Evolutionary conservation across 37 sponge, comb jelly and placozoan genomes (phyloP).

Genomic region (Mnemiopsis leidyi): DNA sequence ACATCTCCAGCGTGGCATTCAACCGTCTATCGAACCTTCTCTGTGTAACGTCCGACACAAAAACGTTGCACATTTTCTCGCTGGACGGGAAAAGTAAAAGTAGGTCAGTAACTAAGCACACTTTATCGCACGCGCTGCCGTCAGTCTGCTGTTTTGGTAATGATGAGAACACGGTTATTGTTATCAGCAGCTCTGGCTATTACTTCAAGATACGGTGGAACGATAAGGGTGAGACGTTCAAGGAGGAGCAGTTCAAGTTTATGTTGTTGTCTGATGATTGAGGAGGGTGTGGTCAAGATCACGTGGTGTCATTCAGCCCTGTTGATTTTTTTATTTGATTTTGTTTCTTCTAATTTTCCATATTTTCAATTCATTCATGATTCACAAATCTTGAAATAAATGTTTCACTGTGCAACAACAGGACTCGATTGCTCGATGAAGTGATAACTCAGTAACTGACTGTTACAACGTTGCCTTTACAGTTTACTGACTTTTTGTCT

Average conservation of each 20-base stretch:
- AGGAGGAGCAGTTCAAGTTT: conserved; percentile 60
- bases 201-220: conserved; percentile 60
- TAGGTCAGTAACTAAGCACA: not conserved
- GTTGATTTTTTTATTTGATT: too few species aligned
- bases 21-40: conserved; percentile 21
- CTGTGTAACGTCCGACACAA: conserved; percentile 4
- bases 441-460: too few species aligned
- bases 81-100: conserved; percentile 35
- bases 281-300: not conserved
- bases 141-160: conserved; percentile 39
- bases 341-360: too few species aligned
- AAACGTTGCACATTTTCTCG: conserved; percentile 47
- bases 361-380: too few species aligned
- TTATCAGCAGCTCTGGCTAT: not conserved
- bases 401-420: too few species aligned
- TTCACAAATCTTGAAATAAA: too few species aligned
- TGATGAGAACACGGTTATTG: conserved; percentile 29
- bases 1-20: conserved; percentile 7
- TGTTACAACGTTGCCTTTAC: too few species aligned
- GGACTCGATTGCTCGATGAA: too few species aligned
- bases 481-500: too few species aligned
- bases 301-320: too few species aligned
- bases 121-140: not conserved
- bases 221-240: conserved; percentile 55
- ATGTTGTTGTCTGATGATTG: conserved; percentile 42